These are phyloP conservation scores for Onchidella celtica DNA, from an alignment of 2,888 invertebrate species.

Conservation along the genomic window DNA sequence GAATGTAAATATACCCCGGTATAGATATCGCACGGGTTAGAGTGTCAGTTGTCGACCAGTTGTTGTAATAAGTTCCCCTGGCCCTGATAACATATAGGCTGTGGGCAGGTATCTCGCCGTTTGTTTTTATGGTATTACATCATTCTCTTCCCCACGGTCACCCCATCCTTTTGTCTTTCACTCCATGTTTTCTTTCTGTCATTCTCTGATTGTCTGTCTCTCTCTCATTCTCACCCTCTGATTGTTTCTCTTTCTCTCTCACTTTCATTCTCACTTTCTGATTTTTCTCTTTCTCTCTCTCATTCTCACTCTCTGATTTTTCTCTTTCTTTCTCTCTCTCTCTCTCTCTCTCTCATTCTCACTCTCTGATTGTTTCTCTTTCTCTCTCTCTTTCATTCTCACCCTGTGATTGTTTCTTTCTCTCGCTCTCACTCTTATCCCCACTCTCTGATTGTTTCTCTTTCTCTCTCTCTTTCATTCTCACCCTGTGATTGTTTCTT, in stretches of 20 bases:
- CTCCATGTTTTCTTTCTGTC: neutral
- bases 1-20: too few species aligned
- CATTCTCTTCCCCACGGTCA: neutral
- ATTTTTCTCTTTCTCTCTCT: neutral
- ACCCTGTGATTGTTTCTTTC: too few species aligned
- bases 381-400: neutral
- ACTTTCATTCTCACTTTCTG: neutral
- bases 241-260: constrained; percentile 1
- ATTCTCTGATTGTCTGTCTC: too few species aligned
- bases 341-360: neutral
- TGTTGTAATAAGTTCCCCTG: too few species aligned
- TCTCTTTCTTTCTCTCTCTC: neutral
- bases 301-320: neutral
- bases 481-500: neutral
- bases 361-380: neutral
- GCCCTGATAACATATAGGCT: too few species aligned
- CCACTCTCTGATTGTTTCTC: too few species aligned
- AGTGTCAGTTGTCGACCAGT: too few species aligned
- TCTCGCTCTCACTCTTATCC: too few species aligned
- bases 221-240: too few species aligned
- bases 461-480: neutral
- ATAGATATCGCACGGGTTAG: too few species aligned
- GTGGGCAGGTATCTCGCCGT: too few species aligned
- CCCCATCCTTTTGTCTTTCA: neutral
- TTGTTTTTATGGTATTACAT: too few species aligned